Evolutionary conservation across 2,113 vertebrate species (phyloP), one percentile per base, ranked within the genome.

Genomic region (Triplophysa rosa): DNA sequence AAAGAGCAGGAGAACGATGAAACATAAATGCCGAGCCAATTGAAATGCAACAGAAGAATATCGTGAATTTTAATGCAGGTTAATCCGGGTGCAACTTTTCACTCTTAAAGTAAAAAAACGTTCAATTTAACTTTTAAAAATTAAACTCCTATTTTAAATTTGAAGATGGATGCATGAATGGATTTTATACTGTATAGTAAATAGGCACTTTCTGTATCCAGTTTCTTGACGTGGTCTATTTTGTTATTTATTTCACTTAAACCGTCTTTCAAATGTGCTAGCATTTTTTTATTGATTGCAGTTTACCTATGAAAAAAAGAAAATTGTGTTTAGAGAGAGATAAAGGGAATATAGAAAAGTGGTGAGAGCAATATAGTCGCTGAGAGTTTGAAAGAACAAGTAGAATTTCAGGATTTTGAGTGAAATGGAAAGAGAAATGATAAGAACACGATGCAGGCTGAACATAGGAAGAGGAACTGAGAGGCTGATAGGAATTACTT

Each of bases 1-100:
- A 77, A 64, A 76, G 58, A 58, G 19, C 7, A 9, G 52, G 29
- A 62, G 23, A 79, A 40, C 7, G 62, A 58, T 37, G 26, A 47
- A 58, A n/a, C 24, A 11, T 29, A 64, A 66, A 37, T n/a, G 21
- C 37, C 37, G 21, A 52, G 42, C 21, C n/a, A 56, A 26, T 47
- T 29, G 12, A 74, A 74, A 42, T 7, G 26, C 17, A 11, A n/a
- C n/a, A 14, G 21, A 40, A 59, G 40, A 23, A 6, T 7, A 37
- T 7, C 1, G 69, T 12, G 37, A 72, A 72, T 40, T 14, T 13
- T 3, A 58, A 58, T 58, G 16, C 54, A 21, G 54, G 19, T 58
- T 52, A 52, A 58, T 56, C 26, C 17, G n/a, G 26, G 49, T 56
- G 19, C 29, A 58, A 17, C 49, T 52, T 52, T 52, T 7, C 42